Base-by-base conservation (phyloP, 1,140 invertebrate genomes). In the Colletes latitarsis region DNA sequence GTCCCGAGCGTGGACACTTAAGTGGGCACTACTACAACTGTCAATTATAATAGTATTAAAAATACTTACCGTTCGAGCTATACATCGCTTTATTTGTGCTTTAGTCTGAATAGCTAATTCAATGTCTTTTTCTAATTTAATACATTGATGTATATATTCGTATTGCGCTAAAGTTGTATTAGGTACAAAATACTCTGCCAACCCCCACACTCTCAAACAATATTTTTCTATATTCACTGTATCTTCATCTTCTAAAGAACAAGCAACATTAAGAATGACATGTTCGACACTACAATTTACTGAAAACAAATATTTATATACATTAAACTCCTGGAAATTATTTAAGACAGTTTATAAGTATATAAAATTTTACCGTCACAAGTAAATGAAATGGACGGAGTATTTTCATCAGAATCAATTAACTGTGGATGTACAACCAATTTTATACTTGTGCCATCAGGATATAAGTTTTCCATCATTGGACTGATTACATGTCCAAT, bases 81-180 rank as follows among this genome's bases (percentile, higher is more conserved):
- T 95, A 1, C 95, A 95, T 85, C 94, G 92, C 81, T 95, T 93
- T 69, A 96, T 94, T 77, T 95, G 94, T 52, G 89, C 93, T 73
- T 96, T 95, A 9, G 96, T 95, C 82, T 96, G 94, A 63, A 97
- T 94, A 63, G 96, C 96, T 78, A 99, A 94, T 73, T 96, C 94
- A 1, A 99, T 97, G 94, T 99, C 98, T 91, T 96, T 95, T 91
- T 99, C 98, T 87, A 98, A 93, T 91, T 99, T 98, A 58, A 99
- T 96, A 93, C 98, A 99, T 84, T 97, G 96, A 90, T 98, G 97
- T 76, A 99, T 96, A 93, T 98, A 99, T 90, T 98, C 97, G 93
- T 98, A 98, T 90, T 98, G 97, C 68, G 96, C 96, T 39, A 99
- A 94, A 46, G 92, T 94, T 14, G 95, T 95, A 43, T 94, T 95